phyloP scores from a whole-genome alignment of 2,888 invertebrate species.

The Parochlus steinenii region DNA sequence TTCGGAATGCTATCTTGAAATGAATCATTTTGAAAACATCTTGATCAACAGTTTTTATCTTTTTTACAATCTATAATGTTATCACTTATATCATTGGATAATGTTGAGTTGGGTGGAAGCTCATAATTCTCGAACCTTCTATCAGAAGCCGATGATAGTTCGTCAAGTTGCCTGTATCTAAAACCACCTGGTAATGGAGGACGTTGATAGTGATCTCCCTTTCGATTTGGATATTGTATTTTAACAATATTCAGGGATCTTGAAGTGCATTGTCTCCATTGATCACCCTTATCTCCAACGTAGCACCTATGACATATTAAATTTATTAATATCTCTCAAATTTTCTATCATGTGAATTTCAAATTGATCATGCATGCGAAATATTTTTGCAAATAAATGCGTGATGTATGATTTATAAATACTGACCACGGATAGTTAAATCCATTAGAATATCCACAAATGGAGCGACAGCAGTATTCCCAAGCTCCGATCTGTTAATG shows the following conservation, averaged over 20 bases:
- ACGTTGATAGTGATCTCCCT: slow-evolving; percentile 23
- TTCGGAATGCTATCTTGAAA: no score
- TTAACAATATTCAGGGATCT: slow-evolving; percentile 45
- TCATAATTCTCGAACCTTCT: slow-evolving; percentile 61
- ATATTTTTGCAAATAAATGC: neutral
- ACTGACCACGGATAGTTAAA: slow-evolving; percentile 64
- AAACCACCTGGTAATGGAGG: slow-evolving; percentile 28
- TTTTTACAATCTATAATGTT: slow-evolving; percentile 30
- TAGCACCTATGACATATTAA: slow-evolving; percentile 47
- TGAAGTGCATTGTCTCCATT: slow-evolving; percentile 79
- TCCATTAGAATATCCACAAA: slow-evolving; percentile 69
- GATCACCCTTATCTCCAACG: slow-evolving; percentile 58
- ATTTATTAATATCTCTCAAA: slow-evolving; percentile 1
- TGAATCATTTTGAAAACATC: no score
- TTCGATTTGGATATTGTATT: slow-evolving; percentile 16
- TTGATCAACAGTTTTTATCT: no score
- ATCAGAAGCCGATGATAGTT: slow-evolving; percentile 30
- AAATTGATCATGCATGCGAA: neutral
- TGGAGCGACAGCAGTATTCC: slow-evolving; percentile 76
- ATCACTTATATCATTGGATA: slow-evolving; percentile 31
- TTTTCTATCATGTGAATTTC: neutral
- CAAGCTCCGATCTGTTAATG: slow-evolving; percentile 56
- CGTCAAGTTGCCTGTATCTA: slow-evolving; percentile 27
- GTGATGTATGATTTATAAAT: slow-evolving; percentile 1
- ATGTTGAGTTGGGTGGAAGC: slow-evolving; percentile 58